Evolutionary conservation across 2,888 invertebrate species (phyloP), one percentile per base, ranked within the genome.

Genomic region (Scaptomyza caliginosa): DNA sequence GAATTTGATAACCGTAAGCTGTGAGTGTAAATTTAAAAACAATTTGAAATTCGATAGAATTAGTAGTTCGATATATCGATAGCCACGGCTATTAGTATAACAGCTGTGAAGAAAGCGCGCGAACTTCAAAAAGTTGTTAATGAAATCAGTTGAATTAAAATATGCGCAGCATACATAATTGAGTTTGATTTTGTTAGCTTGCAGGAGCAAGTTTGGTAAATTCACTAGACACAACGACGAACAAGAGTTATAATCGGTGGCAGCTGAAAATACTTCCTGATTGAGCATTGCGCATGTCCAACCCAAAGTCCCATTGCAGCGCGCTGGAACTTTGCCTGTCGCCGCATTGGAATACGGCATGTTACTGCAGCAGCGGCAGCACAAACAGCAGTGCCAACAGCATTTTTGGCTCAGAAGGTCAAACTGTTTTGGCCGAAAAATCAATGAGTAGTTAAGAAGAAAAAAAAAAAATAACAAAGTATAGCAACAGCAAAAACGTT

Each of bases 341-440:
- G 55, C 56, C 59, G 59, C 43, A 62, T 56, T 82, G 86, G 83
- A 86, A 86, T 66, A 63, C 67, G 77, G 65, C 68, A 69, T 67
- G 63, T 77, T 77, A 60, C 52, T 70, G 64, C 67, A 65, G 64
- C 42, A 46, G 49, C 21, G 54, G 24, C 24, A 48, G 48, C 52
- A 38, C 19, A n/a, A 55, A 34, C 49, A 45, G 65, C 38, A 55
- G 28, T 17, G 26, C 4, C 17, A 28, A 10, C 19, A 10, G 32
- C 40, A 42, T 36, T 62, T 58, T 39, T 48, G 38, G 42, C 50
- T 23, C 50, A 72, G 77, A 77, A 77, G 77, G 77, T 77, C 77
- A 77, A 69, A 51, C 23, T 46, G 13, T 13, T 32, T 17, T 50
- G 39, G 21, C 45, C 32, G 34, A 77, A 82, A 80, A 85, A 80